Base-by-base conservation (phyloP, 2,888 invertebrate genomes). In the Herminia tarsipennalis region DNA sequence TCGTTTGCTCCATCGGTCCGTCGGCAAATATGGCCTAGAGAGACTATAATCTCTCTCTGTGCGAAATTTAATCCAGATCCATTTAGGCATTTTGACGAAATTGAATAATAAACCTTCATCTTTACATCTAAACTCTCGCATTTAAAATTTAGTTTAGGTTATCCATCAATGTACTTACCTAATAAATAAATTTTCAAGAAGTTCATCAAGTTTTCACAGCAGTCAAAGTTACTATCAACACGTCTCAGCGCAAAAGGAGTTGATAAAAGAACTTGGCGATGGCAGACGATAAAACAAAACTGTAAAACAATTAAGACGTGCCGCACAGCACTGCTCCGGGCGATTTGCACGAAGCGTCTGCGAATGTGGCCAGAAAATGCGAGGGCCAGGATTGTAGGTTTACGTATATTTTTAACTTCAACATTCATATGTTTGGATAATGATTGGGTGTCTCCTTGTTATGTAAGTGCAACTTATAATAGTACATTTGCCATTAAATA, bases 301-400 rank as follows among this genome's bases (percentile, higher is more conserved):
- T 60, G 71, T 73, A 68, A 75, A 79, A 79, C 69, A 79, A 79
- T 79, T 76, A 77, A 73, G 72, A 63, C 49, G 44, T 46, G 37
- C 48, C 45, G 42, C 42, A 59, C 53, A 51, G 46, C 53, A 63
- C 35, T 51, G 65, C 71, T 63, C 36, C 34, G 56, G 70, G 72
- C 67, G 61, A 40, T 65, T 52, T 65, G 46, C 61, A 58, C 66
- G 67, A 64, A 61, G 59, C 67, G 68, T 56, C 49, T 25, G 24
- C 18, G 29, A 17, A 25, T 16, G 34, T 36, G 59, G 64, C 63
- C 29, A 24, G 1, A 9, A 46, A 42, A 39, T 13, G 24, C 6
- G 42, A 38, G 45, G 9, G 12, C 1, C 12, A 1, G 4, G 4
- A 1, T 10, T 10, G 12, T 27, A 8, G 1, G 2, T 8, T 27